Percentiles rank a stretch among this genome's conserved stretches.
Evolutionary conservation across 2,113 vertebrate species (phyloP).

Genomic region (Aix galericulata): DNA sequence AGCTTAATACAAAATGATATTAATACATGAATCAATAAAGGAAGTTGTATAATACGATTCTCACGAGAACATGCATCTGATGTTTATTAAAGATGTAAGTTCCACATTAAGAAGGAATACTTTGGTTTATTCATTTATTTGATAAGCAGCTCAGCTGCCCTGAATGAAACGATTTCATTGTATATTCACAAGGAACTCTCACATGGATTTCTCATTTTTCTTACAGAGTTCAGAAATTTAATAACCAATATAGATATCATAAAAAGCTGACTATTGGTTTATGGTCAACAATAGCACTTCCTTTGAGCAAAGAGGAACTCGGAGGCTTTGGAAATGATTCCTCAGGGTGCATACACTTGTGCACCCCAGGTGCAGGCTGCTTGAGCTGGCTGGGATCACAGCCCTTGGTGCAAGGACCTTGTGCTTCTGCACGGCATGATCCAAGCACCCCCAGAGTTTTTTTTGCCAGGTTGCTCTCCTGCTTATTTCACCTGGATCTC

Average conservation of each 20-base stretch:
- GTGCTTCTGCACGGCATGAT: not conserved
- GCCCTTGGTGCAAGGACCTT: fast-evolving
- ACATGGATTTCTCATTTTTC: not conserved
- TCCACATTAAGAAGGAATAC: constrained; percentile 37
- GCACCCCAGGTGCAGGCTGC: not conserved
- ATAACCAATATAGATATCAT: not conserved
- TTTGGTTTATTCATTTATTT: constrained; percentile 60
- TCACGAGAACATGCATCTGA: constrained; percentile 42
- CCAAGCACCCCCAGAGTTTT: not conserved
- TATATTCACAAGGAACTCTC: constrained; percentile 12
- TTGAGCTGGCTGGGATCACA: not conserved
- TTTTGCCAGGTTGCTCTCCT: not conserved
- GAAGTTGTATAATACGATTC: constrained; percentile 48
- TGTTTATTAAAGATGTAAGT: constrained; percentile 64
- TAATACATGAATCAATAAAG: constrained; percentile 64
- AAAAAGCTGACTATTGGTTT: not conserved
- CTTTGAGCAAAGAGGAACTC: not conserved
- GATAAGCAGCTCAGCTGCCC: constrained; percentile 26
- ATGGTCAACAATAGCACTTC: not conserved
- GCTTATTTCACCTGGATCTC: not conserved
- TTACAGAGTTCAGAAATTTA: not conserved
- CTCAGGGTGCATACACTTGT: not conserved
- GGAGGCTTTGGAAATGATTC: not conserved
- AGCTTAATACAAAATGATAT: constrained; percentile 63
- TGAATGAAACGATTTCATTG: not conserved